phyloP scores from a whole-genome alignment of 2,888 invertebrate species.

The Drosophila siamana region DNA sequence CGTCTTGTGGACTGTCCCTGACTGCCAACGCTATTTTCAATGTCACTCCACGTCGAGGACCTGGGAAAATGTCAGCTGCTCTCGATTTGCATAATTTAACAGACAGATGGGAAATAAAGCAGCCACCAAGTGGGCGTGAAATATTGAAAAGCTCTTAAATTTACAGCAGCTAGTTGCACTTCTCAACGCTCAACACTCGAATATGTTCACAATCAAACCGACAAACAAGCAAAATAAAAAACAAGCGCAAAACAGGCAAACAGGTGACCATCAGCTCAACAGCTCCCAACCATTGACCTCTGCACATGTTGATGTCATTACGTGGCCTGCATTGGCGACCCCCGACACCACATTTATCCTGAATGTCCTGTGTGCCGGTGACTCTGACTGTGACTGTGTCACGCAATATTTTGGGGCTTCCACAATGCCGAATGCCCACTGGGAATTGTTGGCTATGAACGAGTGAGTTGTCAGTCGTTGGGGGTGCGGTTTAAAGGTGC shows the following conservation, averaged over 20 bases:
- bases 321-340: slow-evolving; percentile 47
- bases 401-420: slow-evolving; percentile 74
- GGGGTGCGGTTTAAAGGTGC: slow-evolving; percentile 61
- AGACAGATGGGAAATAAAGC: slow-evolving; percentile 38
- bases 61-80: slow-evolving; percentile 48
- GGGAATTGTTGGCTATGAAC: slow-evolving; percentile 20
- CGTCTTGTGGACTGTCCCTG: slow-evolving; percentile 38
- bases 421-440: slow-evolving; percentile 18
- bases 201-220: slow-evolving; percentile 8
- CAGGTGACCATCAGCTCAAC: slow-evolving; percentile 21
- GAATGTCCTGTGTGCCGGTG: slow-evolving; percentile 4
- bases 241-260: neutral
- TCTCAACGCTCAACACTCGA: slow-evolving; percentile 22
- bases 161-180: slow-evolving; percentile 14
- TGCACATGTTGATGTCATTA: slow-evolving; percentile 66
- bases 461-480: slow-evolving; percentile 61
- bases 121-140: slow-evolving; percentile 17
- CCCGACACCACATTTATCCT: neutral
- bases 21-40: slow-evolving; percentile 59
- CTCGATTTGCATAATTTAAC: slow-evolving; percentile 64
- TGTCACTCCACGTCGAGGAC: slow-evolving; percentile 29
- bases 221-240: neutral
- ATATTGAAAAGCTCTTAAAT: slow-evolving; percentile 22
- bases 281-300: slow-evolving; percentile 49
- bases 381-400: slow-evolving; percentile 48